Evolutionary conservation across 2,113 vertebrate species (phyloP).

Genomic region (Cichladusa arquata): DNA sequence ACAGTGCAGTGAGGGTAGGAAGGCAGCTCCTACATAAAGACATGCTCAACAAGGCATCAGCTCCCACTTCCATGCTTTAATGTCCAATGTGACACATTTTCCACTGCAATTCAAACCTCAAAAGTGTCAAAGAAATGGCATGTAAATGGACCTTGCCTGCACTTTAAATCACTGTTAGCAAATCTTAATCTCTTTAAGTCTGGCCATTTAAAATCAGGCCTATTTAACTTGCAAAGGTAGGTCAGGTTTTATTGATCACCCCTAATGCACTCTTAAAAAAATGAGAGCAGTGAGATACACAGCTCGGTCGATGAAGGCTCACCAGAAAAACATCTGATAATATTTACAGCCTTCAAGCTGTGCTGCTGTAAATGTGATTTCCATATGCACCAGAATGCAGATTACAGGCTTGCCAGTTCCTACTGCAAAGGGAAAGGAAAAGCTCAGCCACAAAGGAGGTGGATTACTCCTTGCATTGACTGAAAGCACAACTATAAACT

Average conservation of each 20-base stretch:
- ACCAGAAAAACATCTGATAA: neutral
- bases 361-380: neutral
- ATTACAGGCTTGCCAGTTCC: neutral
- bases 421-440: neutral
- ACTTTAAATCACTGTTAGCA: constrained; percentile 9
- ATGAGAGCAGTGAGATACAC: neutral
- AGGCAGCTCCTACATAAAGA: neutral
- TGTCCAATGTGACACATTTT: neutral
- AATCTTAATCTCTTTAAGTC: neutral
- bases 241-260: constrained; percentile 30
- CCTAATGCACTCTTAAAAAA: constrained; percentile 8
- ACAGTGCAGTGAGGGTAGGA: neutral
- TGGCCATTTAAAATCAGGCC: neutral
- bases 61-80: neutral
- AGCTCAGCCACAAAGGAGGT: neutral
- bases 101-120: neutral
- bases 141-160: neutral
- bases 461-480: neutral
- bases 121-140: neutral
- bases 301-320: neutral
- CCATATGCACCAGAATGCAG: neutral
- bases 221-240: constrained; percentile 29
- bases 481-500: neutral
- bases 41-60: neutral
- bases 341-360: neutral